phyloP scores from a whole-genome alignment of 1,140 invertebrate genomes.

The Stegodyphus mimosarum region DNA sequence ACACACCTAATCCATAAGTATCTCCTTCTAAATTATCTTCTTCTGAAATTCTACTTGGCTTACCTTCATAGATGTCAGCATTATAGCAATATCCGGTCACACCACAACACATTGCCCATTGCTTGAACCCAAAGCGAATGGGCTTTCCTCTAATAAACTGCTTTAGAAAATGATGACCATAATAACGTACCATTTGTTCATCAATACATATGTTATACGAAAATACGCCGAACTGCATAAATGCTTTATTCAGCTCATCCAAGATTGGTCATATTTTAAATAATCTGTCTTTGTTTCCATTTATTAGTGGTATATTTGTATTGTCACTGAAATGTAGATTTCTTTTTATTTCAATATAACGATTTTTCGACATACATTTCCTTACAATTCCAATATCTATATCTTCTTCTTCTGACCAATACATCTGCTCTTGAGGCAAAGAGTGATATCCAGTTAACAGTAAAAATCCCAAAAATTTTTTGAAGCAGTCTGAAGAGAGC shows the following conservation, averaged over 20 bases:
- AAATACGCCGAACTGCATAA: slow-evolving; percentile 37
- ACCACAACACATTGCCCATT: slow-evolving; percentile 39
- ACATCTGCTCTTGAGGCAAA: slow-evolving; percentile 39
- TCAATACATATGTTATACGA: slow-evolving; percentile 40
- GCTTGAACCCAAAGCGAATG: slow-evolving; percentile 38
- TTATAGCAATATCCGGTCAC: slow-evolving; percentile 24
- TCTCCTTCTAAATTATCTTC: slow-evolving; percentile 16
- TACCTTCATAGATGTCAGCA: slow-evolving; percentile 10
- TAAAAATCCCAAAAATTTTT: slow-evolving; percentile 33
- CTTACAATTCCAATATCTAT: slow-evolving; percentile 38
- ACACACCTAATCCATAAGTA: slow-evolving; percentile 16
- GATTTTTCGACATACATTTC: slow-evolving; percentile 40
- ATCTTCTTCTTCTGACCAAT: slow-evolving; percentile 39
- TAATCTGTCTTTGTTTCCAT: no score
- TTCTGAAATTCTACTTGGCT: slow-evolving; percentile 16
- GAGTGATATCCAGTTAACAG: slow-evolving; percentile 33
- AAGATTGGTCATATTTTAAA: slow-evolving; percentile 32
- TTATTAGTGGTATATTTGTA: no score
- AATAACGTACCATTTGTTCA: slow-evolving; percentile 36
- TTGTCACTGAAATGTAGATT: slow-evolving; percentile 38
- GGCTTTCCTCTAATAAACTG: slow-evolving; percentile 39
- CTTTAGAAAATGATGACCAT: slow-evolving; percentile 36
- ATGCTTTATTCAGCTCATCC: slow-evolving; percentile 39
- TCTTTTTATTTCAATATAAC: slow-evolving; percentile 39
- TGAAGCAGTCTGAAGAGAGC: slow-evolving; percentile 36